Evolutionary conservation across 2,888 invertebrate species (phyloP), one percentile per base, ranked within the genome.

Genomic region (Teleogryllus oceanicus): DNA sequence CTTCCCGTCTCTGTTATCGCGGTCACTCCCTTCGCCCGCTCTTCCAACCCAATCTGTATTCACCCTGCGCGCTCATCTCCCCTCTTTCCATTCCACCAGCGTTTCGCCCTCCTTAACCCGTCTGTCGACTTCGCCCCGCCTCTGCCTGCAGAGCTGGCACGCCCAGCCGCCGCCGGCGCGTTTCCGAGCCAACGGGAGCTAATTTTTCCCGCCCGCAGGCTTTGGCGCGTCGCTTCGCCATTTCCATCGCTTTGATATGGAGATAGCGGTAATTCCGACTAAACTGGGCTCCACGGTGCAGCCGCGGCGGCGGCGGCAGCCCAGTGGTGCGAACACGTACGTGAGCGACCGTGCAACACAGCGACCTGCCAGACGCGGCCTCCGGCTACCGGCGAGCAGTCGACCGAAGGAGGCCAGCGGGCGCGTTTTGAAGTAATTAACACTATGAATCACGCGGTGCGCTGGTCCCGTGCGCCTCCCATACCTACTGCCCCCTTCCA

Each of bases 221-320:
- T 62, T n/a, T n/a, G n/a, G 16, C n/a, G 62, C 62, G n/a, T 11
- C n/a, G 62, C n/a, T 62, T n/a, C n/a, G 16, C 16, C 62, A 62
- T 62, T 62, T 62, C 62, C 62, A 62, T 62, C 62, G 62, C 62
- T 62, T 62, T 62, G 62, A 62, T 62, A 62, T 62, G 62, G 62
- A 62, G n/a, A 62, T 62, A 62, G 37, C 62, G 13, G 62, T 62
- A 62, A 62, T 62, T 62, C n/a, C 62, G n/a, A 10, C 62, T 62
- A 62, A 62, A 62, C 62, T 62, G 62, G 16, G n/a, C 62, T 16
- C 62, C 62, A 62, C 62, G 62, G 62, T 62, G 62, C n/a, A 37
- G 13, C 16, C 62, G n/a, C 62, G 62, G 13, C n/a, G 62, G 24
- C 37, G 37, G 37, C 37, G 37, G 37, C 8, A 8, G 37, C 37